phyloP scores from a whole-genome alignment of 2,113 vertebrate genomes.

The Hydropotes inermis region DNA sequence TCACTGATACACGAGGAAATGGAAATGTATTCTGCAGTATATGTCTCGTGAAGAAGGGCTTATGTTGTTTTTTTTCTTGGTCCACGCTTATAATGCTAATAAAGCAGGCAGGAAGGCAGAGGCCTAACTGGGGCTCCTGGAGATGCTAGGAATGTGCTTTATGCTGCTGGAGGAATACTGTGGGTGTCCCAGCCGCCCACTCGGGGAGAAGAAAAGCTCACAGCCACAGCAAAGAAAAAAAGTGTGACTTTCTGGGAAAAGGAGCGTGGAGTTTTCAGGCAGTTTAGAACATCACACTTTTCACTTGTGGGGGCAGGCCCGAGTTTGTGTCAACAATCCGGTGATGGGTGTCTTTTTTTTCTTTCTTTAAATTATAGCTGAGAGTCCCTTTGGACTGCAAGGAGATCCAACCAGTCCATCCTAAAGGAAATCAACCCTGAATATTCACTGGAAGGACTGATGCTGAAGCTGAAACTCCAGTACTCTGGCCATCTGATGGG shows the following conservation, averaged over 20 bases:
- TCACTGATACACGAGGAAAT: neutral
- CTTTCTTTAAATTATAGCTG: neutral
- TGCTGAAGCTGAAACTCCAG: neutral
- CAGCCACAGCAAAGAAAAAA: neutral
- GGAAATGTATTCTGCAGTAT: neutral
- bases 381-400: neutral
- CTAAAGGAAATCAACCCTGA: neutral
- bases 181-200: accelerated
- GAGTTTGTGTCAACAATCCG: neutral
- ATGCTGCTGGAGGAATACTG: accelerated
- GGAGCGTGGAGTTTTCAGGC: neutral
- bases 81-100: accelerated
- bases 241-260: neutral
- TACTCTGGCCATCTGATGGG: neutral
- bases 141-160: accelerated
- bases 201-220: neutral
- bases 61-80: accelerated
- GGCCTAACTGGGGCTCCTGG: neutral
- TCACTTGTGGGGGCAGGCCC: neutral
- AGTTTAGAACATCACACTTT: accelerated
- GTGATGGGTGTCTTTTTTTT: neutral
- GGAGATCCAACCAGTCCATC: accelerated
- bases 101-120: neutral
- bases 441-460: neutral
- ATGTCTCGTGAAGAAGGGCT: neutral